A percentile compares a stretch with the other conserved stretches of the same genome.
Evolutionary conservation across 2,113 vertebrate genomes (phyloP).

Genomic region (Cavia porcellus): DNA sequence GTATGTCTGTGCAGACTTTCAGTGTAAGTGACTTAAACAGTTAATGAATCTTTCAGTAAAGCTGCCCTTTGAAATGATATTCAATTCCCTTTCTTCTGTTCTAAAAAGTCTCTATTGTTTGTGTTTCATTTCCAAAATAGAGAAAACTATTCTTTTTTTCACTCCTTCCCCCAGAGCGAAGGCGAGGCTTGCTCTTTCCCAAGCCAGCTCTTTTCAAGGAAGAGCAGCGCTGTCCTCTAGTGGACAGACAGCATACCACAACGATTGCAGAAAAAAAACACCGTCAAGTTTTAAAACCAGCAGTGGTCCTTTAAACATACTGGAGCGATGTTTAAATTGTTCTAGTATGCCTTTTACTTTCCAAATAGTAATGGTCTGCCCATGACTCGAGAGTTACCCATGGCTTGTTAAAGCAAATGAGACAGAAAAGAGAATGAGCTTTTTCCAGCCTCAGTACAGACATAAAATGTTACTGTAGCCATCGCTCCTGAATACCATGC

Average conservation of each 20-base stretch:
- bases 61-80: slow-evolving; percentile 54
- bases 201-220: slow-evolving; percentile 9
- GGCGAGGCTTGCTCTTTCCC: accelerated
- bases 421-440: neutral
- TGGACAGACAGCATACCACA: slow-evolving; percentile 56
- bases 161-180: neutral
- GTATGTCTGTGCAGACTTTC: slow-evolving; percentile 40
- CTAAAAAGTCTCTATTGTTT: slow-evolving; percentile 52
- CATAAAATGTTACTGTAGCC: neutral
- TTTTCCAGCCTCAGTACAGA: neutral
- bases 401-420: slow-evolving; percentile 4
- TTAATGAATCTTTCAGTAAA: slow-evolving; percentile 15
- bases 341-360: neutral
- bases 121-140: slow-evolving; percentile 40
- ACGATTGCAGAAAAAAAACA: neutral
- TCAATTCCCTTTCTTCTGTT: slow-evolving; percentile 51
- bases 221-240: slow-evolving; percentile 85
- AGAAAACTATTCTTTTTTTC: slow-evolving; percentile 23
- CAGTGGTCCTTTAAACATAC: neutral
- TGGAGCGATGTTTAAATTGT: neutral
- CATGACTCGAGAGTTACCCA: neutral
- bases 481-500: neutral
- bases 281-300: neutral
- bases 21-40: neutral
- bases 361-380: neutral